Evolutionary conservation across 2,113 vertebrate genomes (phyloP), one percentile per base, ranked within the genome.

Genomic region (Apaloderma vittatum): DNA sequence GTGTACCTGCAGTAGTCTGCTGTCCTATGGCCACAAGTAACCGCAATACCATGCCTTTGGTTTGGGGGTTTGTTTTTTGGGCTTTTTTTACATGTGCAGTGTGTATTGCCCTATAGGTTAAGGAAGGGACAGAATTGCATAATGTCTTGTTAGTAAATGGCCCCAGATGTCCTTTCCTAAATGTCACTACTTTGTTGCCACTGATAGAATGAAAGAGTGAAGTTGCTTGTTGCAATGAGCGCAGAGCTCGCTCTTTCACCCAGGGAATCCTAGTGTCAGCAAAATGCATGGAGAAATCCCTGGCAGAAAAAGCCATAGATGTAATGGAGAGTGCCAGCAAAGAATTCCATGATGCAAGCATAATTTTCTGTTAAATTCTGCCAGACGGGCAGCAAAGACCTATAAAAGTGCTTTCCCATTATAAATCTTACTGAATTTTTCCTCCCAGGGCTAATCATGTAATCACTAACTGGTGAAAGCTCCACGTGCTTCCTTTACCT

Each of bases 381-480:
- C 45, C 85, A 94, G 85, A 88, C 77, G 63, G 75, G 72, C 90
- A 4, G 1, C 67, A 95, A 91, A 93, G 79, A 55, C 75, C 73
- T 81, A 75, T 86, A 82, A 86, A 94, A 93, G 52, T 92, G 48
- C 57, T 92, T 91, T 87, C 40, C 62, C 18, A 2, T 75, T 91
- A 94, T 96, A 94, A 95, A 93, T 94, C 94, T 93, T 57, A 45
- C 24, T 52, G 52, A 86, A 15, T 55, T 96, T 93, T 94, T 81
- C 52, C 30, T 84, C 92, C 27, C 27, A 75, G 61, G 77, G 19
- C 79, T 78, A 86, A 86, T 91, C 76, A 88, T 94, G 19, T 86
- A 92, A 92, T 92, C 1, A 1, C 90, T 94, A 96, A 97, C 96
- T 78, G 95, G 82, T 6, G 3, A 93, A 93, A 94, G 52, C 72